These are phyloP conservation scores for Falco rusticolus DNA, from an alignment of 2,797 vertebrate genomes.

Conservation along the genomic window DNA sequence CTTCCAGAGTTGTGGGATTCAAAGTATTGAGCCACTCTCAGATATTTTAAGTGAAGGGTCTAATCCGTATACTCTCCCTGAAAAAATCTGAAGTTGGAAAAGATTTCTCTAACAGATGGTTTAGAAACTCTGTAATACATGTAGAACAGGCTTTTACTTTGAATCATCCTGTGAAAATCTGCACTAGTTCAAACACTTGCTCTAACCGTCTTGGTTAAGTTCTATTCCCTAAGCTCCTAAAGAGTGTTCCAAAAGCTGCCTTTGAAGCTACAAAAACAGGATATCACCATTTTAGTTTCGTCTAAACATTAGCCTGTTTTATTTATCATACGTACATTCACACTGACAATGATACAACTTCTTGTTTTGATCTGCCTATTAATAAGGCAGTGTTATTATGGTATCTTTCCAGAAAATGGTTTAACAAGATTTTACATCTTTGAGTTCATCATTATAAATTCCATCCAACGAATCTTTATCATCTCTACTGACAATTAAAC, in stretches of 20 bases:
- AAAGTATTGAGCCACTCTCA: not conserved
- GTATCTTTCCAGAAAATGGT: not conserved
- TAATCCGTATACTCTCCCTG: not conserved
- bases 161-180: slow-evolving; percentile 14
- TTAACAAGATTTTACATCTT: not conserved
- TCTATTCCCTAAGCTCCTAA: not conserved
- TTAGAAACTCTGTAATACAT: not conserved
- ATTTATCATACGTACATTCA: not conserved
- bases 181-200: not conserved
- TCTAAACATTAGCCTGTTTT: not conserved
- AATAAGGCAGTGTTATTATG: not conserved
- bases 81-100: not conserved
- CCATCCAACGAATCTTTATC: not conserved
- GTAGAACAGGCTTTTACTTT: not conserved
- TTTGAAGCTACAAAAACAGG: slow-evolving; percentile 18
- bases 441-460: not conserved
- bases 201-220: not conserved
- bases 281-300: not conserved
- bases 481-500: not conserved
- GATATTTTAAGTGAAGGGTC: not conserved
- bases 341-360: not conserved
- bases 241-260: not conserved
- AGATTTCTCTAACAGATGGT: not conserved
- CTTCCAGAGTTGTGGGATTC: not conserved
- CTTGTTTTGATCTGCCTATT: not conserved